These are phyloP conservation scores for Trichopoda pennipes DNA, from an alignment of 2,888 invertebrate genomes.

Conservation along the genomic window DNA sequence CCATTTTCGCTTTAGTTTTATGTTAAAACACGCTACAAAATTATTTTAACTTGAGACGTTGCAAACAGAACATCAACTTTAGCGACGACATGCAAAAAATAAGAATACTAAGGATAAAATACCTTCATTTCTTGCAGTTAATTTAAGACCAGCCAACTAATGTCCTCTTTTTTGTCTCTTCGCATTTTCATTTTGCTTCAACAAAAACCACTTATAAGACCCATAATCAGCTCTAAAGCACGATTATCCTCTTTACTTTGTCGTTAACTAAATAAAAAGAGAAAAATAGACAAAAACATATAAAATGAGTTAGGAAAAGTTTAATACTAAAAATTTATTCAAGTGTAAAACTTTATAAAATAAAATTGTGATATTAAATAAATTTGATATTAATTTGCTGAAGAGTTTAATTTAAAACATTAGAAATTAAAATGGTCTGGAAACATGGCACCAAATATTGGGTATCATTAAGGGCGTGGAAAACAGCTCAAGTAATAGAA, in stretches of 20 bases:
- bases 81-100: conserved; percentile 26
- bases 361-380: background rate
- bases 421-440: no score
- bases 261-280: conserved; percentile 58
- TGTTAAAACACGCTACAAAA: conserved; percentile 56
- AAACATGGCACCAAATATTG: no score
- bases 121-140: conserved; percentile 63
- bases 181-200: conserved; percentile 32
- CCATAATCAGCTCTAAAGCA: conserved; percentile 68
- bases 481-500: no score
- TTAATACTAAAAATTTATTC: background rate
- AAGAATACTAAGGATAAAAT: conserved; percentile 43
- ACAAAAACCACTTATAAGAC: conserved; percentile 59
- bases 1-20: conserved; percentile 35
- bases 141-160: conserved; percentile 59
- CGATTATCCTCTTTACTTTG: conserved; percentile 66
- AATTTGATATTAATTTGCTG: no score
- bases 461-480: no score
- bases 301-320: background rate
- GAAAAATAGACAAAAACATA: background rate
- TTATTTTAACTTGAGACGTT: conserved; percentile 43
- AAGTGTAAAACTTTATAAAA: conserved; percentile 4
- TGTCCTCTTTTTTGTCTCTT: conserved; percentile 45
- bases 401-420: no score
- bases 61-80: conserved; percentile 34